Base-by-base conservation (phyloP, 2,888 invertebrate genomes). In the Ceramica pisi region DNA sequence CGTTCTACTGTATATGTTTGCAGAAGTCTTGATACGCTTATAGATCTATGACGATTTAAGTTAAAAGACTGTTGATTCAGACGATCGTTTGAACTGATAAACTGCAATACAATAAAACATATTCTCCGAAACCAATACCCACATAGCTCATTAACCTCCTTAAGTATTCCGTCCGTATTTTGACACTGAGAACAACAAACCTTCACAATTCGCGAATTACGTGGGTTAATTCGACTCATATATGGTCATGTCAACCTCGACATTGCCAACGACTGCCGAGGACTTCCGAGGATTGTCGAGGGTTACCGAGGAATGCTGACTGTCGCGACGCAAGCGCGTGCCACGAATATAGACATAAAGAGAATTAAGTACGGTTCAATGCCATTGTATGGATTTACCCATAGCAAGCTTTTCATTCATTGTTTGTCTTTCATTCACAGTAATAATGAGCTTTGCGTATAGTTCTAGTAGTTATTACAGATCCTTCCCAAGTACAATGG, bases 301-400 rank as follows among this genome's bases (percentile, higher is more conserved):
- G 75, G 80, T 73, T 80, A 77, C 69, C 71, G 75, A 71, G 56
- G 78, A 68, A 60, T 76, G 71, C 78, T 70, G 80, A 69, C 69
- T 73, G 68, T 77, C 67, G 70, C 69, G 75, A 77, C 67, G 26
- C 65, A 64, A 51, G 82, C 75, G 81, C 89, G 90, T 89, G 90
- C 68, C 64, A 61, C 72, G 90, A 90, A 90, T 91, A 84, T 83
- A 84, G 84, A 83, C 79, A 67, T 82, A 79, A 86, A 73, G 71
- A 65, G 67, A 80, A 83, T 82, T 80, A 74, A 67, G 21, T 51
- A 64, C 67, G 72, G 78, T 87, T 86, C 90, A 91, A 88, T 90
- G 89, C 78, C 89, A 86, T 78, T 74, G 64, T 70, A 71, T 71
- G 73, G 74, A 75, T 66, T 76, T 67, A 73, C 69, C 65, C 69